These are phyloP conservation scores for Eurosta solidaginis DNA, from an alignment of 1,140 invertebrate genomes.

Conservation along the genomic window DNA sequence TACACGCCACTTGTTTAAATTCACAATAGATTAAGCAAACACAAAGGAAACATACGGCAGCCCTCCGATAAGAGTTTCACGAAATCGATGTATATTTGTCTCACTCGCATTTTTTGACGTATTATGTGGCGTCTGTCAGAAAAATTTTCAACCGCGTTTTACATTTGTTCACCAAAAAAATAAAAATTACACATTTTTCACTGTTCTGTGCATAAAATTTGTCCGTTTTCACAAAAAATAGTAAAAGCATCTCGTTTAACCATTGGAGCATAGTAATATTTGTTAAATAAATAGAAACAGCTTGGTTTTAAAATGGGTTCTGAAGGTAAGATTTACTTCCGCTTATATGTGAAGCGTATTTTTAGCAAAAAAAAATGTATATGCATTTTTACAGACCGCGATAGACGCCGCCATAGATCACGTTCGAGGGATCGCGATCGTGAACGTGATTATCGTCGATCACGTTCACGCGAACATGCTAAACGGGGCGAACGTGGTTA, in stretches of 20 bases:
- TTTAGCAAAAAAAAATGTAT: neutral
- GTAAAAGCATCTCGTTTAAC: neutral
- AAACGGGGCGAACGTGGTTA: conserved; percentile 32
- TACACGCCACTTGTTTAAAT: too few relatives aligned
- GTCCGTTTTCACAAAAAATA: neutral
- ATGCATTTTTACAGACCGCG: conserved; percentile 30
- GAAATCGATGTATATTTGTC: neutral
- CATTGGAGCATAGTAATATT: neutral
- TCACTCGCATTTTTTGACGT: neutral
- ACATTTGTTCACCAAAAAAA: neutral
- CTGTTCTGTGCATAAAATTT: neutral
- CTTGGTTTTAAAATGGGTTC: conserved; percentile 30
- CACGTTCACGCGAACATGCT: conserved; percentile 35
- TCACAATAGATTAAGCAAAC: too few relatives aligned
- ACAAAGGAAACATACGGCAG: too few relatives aligned
- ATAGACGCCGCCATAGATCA: conserved; percentile 35
- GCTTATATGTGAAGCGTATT: neutral
- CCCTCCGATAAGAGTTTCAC: too few relatives aligned
- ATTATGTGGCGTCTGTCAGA: neutral
- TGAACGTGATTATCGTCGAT: conserved; percentile 27
- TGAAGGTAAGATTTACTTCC: conserved; percentile 33
- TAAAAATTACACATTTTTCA: neutral
- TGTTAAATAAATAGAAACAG: neutral
- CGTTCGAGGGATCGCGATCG: conserved; percentile 27
- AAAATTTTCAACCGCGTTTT: neutral